Evolutionary conservation across 1,140 invertebrate genomes (phyloP).

Genomic region (Thaumatotibia leucotreta): DNA sequence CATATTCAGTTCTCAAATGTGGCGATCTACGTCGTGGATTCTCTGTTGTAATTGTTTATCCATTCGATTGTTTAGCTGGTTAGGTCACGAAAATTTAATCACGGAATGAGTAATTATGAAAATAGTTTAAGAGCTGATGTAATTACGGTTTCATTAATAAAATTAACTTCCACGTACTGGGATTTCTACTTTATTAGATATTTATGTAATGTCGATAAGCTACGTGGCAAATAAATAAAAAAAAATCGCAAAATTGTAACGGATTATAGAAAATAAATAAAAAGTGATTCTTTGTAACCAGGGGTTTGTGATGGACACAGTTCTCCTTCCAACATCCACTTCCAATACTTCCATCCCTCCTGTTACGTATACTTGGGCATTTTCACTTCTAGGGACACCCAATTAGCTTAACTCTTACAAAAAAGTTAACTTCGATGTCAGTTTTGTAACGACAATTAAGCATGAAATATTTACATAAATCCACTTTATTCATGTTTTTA

Average conservation of each 20-base stretch:
- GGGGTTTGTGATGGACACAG: conserved; percentile 39
- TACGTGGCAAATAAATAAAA: conserved; percentile 60
- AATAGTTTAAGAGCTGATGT: conserved; percentile 67
- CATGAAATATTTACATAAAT: too few species aligned
- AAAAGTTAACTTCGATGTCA: too few species aligned
- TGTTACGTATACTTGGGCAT: too few species aligned
- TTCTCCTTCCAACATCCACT: background rate
- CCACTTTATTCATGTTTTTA: too few species aligned
- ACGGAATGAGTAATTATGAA: conserved; percentile 53
- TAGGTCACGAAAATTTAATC: conserved; percentile 53
- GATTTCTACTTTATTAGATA: conserved; percentile 68
- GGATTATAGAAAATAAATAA: conserved; percentile 71
- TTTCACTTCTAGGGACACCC: too few species aligned
- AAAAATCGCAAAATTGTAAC: conserved; percentile 74
- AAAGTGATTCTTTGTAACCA: conserved; percentile 69
- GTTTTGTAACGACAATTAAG: too few species aligned
- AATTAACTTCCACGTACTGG: conserved; percentile 68
- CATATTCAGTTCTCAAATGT: conserved; percentile 41
- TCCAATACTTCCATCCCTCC: conserved; percentile 8
- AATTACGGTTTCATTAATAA: conserved; percentile 68
- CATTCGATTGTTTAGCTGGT: conserved; percentile 54
- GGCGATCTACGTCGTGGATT: conserved; percentile 38
- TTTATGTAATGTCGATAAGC: conserved; percentile 64
- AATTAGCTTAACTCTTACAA: too few species aligned
- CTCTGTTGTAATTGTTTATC: conserved; percentile 52